Percentiles rank a stretch among this genome's conserved stretches.
These are phyloP conservation scores for Matsumurasca onukii DNA, from an alignment of 1,140 invertebrate species.

Conservation along the genomic window DNA sequence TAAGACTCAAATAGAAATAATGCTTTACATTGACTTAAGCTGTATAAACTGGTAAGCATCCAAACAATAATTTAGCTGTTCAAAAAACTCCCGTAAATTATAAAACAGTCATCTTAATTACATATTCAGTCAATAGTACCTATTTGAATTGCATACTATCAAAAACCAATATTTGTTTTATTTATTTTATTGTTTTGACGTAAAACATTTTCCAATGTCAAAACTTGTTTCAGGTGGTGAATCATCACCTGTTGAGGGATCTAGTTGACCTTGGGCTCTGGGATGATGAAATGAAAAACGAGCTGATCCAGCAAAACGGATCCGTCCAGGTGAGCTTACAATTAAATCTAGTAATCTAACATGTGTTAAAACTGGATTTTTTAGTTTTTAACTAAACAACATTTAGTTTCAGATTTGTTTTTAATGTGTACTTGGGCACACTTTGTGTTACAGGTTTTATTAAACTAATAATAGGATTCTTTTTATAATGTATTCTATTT, in stretches of 20 bases:
- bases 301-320: conserved; percentile 88
- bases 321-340: conserved; percentile 70
- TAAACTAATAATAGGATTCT: neutral
- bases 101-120: too few relatives aligned
- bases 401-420: neutral
- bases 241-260: conserved; percentile 94
- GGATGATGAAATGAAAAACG: conserved; percentile 96
- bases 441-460: neutral
- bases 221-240: conserved; percentile 88
- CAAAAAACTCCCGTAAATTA: too few relatives aligned
- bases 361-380: neutral
- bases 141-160: too few relatives aligned
- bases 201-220: too few relatives aligned
- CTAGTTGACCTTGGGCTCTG: conserved; percentile 88
- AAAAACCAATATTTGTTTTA: too few relatives aligned
- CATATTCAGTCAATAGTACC: too few relatives aligned
- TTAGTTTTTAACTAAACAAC: neutral
- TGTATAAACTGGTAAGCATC: too few relatives aligned
- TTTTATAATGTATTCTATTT: neutral
- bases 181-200: too few relatives aligned
- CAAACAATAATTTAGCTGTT: too few relatives aligned
- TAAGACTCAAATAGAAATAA: too few relatives aligned
- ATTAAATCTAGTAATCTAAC: neutral
- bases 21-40: too few relatives aligned
- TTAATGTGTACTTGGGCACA: neutral